Base-by-base conservation (phyloP, 2,113 vertebrate species). In the Bubo bubo region DNA sequence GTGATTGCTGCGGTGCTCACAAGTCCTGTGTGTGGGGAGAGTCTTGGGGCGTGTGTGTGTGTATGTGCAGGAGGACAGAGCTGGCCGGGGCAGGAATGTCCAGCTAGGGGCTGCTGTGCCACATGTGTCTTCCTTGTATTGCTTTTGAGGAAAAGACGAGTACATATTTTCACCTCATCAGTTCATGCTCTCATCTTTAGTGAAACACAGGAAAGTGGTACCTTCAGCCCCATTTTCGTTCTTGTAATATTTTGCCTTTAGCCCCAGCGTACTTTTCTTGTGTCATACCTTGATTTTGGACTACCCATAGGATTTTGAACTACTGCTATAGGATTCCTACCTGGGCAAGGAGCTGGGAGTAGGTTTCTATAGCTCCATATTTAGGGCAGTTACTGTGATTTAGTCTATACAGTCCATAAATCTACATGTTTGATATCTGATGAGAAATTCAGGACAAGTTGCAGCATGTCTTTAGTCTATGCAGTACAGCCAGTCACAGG, bases 1-100 rank as follows among this genome's bases (percentile, higher is more conserved):
- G 47, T 16, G n/a, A 21, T 35, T 1, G 10, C 10, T 12, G 4
- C 34, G 4, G 32, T 1, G 3, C 32, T 43, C 49, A 5, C 41
- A 13, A 43, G 50, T 53, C 20, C 23, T 22, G 20, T 4, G 8
- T 6, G 50, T 7, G 34, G 13, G 43, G 43, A 24, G 13, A 28
- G 26, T 34, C 56, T 32, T 20, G 28, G 47, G 50, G 7, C 5
- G 37, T 0, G 3, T 1, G 4, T 43, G 12, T 37, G 24, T 32
- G 11, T 28, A 4, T 2, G 50, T 23, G 52, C 34, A 39, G 56
- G 63, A 72, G 56, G 64, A 14, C 22, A 70, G 59, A 49, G 49
- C 0, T 63, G 73, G 18, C 10, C 2, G 3, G 53, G 41, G 4
- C 17, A 8, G 4, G 27, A 27, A 32, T 12, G 34, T 47, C 64